These are phyloP conservation scores for Homarus americanus DNA, from an alignment of 1,140 invertebrate species.

Conservation along the genomic window DNA sequence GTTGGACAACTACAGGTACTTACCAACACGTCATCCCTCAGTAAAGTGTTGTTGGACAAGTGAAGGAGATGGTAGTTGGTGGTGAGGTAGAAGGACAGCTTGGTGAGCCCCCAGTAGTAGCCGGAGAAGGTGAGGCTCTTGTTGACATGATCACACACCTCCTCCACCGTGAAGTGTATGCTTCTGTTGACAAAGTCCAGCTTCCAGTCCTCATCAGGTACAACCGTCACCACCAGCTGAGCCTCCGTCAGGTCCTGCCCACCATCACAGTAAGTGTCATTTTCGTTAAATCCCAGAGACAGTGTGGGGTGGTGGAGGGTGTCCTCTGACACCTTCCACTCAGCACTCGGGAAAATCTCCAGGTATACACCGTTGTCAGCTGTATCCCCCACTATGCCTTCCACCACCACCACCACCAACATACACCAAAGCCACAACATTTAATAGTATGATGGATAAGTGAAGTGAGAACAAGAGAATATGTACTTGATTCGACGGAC, in stretches of 20 bases:
- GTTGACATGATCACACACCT: conserved; percentile 41
- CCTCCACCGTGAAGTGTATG: conserved; percentile 38
- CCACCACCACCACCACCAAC: no score
- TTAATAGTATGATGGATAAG: no score
- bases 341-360: conserved; percentile 7
- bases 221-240: conserved; percentile 28
- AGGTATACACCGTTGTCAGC: not conserved
- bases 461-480: no score
- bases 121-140: conserved; percentile 49
- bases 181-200: conserved; percentile 27
- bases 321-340: conserved; percentile 60
- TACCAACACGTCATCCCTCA: conserved; percentile 14
- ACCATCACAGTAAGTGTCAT: not conserved
- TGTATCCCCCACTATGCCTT: no score
- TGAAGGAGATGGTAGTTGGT: conserved; percentile 17
- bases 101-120: conserved; percentile 50
- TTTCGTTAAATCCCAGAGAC: conserved; percentile 27
- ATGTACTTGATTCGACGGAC: no score
- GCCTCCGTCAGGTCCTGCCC: not conserved
- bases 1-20: not conserved
- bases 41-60: not conserved
- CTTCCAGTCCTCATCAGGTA: conserved; percentile 38
- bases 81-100: conserved; percentile 31
- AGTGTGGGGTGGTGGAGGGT: conserved; percentile 15
- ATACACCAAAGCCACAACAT: no score